Conservation (phyloP, 2,888 invertebrate species). For the Anthrax anthrax region DNA sequence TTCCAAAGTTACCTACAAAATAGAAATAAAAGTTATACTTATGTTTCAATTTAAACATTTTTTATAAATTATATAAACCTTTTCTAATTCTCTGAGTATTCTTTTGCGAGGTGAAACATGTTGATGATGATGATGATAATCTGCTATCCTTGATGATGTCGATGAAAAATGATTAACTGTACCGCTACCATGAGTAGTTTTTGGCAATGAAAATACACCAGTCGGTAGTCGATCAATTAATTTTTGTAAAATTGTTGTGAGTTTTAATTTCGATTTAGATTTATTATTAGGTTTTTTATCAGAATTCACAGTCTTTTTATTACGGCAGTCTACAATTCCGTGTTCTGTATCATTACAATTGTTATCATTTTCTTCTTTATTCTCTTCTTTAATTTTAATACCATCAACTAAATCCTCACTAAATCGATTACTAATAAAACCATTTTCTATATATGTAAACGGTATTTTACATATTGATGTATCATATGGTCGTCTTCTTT, state of each 20-base stretch:
- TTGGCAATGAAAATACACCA: conserved; percentile 24
- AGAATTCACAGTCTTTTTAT: background rate
- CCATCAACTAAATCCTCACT: conserved; percentile 4
- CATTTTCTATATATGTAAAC: conserved; percentile 8
- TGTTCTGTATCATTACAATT: conserved; percentile 2
- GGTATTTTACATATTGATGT: conserved; percentile 20
- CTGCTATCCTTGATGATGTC: conserved; percentile 24
- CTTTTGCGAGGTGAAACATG: conserved; percentile 68
- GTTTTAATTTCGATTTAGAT: conserved; percentile 26
- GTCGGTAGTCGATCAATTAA: conserved; percentile 27
- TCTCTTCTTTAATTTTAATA: conserved; percentile 8
- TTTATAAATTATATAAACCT: conserved; percentile 32
- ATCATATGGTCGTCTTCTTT: conserved; percentile 55
- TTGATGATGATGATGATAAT: conserved; percentile 23
- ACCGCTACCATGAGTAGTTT: conserved; percentile 16
- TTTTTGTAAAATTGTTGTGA: conserved; percentile 31
- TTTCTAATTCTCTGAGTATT: conserved; percentile 66
- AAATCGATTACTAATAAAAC: background rate
- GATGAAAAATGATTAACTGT: conserved; percentile 21
- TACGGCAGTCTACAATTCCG: background rate
- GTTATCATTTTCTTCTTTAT: conserved; percentile 3
- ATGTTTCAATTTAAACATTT: too few species aligned
- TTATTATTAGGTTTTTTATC: background rate
- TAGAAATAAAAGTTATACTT: too few species aligned
- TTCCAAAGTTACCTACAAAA: background rate